Base-by-base conservation (phyloP, 1,140 invertebrate species). In the Trachelipus rathkii region DNA sequence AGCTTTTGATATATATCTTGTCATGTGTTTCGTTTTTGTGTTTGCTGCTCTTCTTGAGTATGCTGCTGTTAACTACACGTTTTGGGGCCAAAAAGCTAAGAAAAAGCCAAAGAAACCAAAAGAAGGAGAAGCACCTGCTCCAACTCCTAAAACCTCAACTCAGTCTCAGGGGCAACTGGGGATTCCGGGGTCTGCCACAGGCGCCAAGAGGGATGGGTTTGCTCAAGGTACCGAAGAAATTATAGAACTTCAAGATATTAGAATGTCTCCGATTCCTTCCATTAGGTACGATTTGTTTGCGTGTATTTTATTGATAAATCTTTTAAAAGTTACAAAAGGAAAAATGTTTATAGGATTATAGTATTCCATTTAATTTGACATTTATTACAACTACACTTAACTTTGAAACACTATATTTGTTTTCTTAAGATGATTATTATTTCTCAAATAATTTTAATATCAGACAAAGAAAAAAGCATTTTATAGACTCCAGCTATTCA, bases 11-110 rank as follows among this genome's bases (percentile, higher is more conserved):
- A 98, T 99, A 82, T 99, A 98, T 85, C 88, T 99, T 81, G 96
- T 97, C 50, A 98, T 98, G 94, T 98, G 96, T 86, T 98, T 99
- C 86, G 94, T 99, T 72, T 98, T 98, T 86, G 97, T 98, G 0
- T 98, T 99, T 85, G 96, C 96, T 9, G 96, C 96, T 0, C 87
- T 99, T 0, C 87, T 99, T 10, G 97, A 99, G 87, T 99, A 98
- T 84, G 96, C 97, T 0, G 95, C 95, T 0, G 97, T 99, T 66
- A 99, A 99, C 88, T 99, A 98, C 85, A 97, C 95, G 0, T 98
- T 97, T 85, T 99, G 97, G 97, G 96, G 95, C 15, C 94, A 93
- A 2, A 86, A 93, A 78, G 95, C 92, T 9, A 95, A 92, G 87
- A 97, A 94, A 86, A 95, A 94, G 91, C 89, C 81, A 86, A 82